Conservation (phyloP, 2,113 vertebrate genomes). For the Leucoraja erinaceus region DNA sequence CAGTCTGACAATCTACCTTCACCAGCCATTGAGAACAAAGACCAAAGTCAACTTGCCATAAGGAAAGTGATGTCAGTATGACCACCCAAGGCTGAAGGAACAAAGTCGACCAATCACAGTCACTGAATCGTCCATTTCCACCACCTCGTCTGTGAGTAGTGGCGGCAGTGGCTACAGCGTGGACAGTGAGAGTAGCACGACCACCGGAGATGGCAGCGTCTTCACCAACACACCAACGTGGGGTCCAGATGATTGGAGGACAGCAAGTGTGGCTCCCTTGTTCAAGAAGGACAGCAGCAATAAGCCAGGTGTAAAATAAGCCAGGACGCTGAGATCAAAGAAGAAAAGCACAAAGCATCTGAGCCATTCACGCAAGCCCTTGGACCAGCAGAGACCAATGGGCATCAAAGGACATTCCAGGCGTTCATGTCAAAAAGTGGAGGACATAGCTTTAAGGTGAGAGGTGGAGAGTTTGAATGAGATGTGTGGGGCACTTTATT, state of each 20-base stretch:
- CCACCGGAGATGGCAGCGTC: slow-evolving; percentile 78
- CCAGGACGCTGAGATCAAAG: slow-evolving; percentile 64
- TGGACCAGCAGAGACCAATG: slow-evolving; percentile 59
- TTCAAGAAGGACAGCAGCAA: too few relatives aligned
- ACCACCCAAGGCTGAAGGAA: slow-evolving; percentile 81
- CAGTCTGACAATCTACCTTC: slow-evolving; percentile 87
- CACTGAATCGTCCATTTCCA: slow-evolving; percentile 75
- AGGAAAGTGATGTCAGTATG: slow-evolving; percentile 92
- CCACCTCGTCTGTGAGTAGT: slow-evolving; percentile 80
- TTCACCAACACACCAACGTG: slow-evolving; percentile 92
- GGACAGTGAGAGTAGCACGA: slow-evolving; percentile 75
- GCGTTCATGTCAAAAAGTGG: too few relatives aligned
- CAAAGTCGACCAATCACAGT: slow-evolving; percentile 72
- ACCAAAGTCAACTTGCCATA: slow-evolving; percentile 85
- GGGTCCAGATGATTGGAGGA: too few relatives aligned
- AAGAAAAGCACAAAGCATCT: slow-evolving; percentile 50
- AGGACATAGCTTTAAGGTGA: too few relatives aligned
- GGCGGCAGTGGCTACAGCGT: slow-evolving; percentile 81
- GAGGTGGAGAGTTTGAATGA: too few relatives aligned
- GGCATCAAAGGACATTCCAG: too few relatives aligned
- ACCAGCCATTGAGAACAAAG: slow-evolving; percentile 92
- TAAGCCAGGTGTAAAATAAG: slow-evolving; percentile 79
- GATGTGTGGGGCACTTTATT: too few relatives aligned
- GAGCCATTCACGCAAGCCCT: slow-evolving; percentile 64
- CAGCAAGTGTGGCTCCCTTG: too few relatives aligned